phyloP scores from a whole-genome alignment of 2,888 invertebrate species.

The Dynastes hyllus region DNA sequence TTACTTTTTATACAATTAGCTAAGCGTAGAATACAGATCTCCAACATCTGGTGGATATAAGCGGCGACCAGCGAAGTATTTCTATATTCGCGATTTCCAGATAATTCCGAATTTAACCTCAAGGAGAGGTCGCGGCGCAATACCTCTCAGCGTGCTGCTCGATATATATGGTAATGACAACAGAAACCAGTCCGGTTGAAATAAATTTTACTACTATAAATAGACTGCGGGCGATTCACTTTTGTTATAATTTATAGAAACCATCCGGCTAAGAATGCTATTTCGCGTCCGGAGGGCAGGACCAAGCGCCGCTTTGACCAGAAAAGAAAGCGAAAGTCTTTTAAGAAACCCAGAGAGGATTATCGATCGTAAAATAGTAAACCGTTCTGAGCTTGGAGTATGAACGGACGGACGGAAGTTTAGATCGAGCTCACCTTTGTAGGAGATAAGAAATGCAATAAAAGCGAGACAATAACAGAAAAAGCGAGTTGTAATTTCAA shows the following conservation, averaged over 20 bases:
- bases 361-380: conserved; percentile 40
- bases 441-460: conserved; percentile 31
- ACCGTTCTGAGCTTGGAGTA: conserved; percentile 7
- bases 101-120: conserved; percentile 25
- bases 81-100: background rate
- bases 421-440: conserved; percentile 11
- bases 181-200: conserved; percentile 26
- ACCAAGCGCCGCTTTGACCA: background rate
- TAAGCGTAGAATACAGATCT: background rate
- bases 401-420: background rate
- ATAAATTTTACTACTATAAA: conserved; percentile 45
- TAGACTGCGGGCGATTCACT: conserved; percentile 43
- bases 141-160: conserved; percentile 8
- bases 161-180: conserved; percentile 43
- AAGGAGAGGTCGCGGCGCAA: conserved; percentile 8
- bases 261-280: conserved; percentile 6
- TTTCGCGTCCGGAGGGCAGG: conserved; percentile 28
- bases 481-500: conserved; percentile 30
- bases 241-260: conserved; percentile 42
- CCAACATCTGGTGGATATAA: conserved; percentile 4
- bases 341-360: conserved; percentile 9
- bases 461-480: conserved; percentile 38
- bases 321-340: conserved; percentile 34
- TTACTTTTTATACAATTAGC: too few relatives aligned
- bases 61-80: background rate